A percentile compares a stretch with the other conserved stretches of the same genome.
phyloP scores from a whole-genome alignment of 2,888 invertebrate genomes.

The Ichneumoninae sp. region DNA sequence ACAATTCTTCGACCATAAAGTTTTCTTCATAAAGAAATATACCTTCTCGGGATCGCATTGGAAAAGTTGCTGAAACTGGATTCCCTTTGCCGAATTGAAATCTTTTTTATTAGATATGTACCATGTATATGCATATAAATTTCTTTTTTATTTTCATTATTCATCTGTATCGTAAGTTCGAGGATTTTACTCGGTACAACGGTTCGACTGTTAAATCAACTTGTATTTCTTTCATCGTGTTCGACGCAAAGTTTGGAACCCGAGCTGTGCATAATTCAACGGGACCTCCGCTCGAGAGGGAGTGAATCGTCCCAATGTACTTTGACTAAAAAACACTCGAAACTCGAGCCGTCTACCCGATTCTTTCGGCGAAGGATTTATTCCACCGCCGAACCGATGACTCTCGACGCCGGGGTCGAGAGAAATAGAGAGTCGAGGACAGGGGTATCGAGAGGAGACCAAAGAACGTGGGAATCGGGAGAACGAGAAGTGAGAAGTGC shows the following conservation, averaged over 20 bases:
- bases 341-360: slow-evolving; percentile 62
- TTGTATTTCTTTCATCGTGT: slow-evolving; percentile 60
- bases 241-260: slow-evolving; percentile 42
- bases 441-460: neutral
- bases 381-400: slow-evolving; percentile 67
- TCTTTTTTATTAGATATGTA: neutral
- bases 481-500: slow-evolving; percentile 1
- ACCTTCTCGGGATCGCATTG: neutral
- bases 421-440: slow-evolving; percentile 5
- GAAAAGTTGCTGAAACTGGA: neutral
- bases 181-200: slow-evolving; percentile 4
- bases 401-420: neutral
- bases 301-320: slow-evolving; percentile 72
- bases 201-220: slow-evolving; percentile 14
- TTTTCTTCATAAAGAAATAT: slow-evolving; percentile 12
- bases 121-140: neutral
- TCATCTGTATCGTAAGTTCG: neutral
- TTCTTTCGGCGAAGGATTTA: slow-evolving; percentile 69
- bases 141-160: slow-evolving; percentile 3
- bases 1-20: slow-evolving; percentile 41
- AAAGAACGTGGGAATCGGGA: slow-evolving; percentile 5
- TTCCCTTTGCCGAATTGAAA: slow-evolving; percentile 1
- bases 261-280: slow-evolving; percentile 72
- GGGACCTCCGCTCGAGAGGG: slow-evolving; percentile 59
- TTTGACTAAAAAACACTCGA: slow-evolving; percentile 74